phyloP scores from a whole-genome alignment of 2,113 vertebrate species.

The Stegostoma tigrinum region DNA sequence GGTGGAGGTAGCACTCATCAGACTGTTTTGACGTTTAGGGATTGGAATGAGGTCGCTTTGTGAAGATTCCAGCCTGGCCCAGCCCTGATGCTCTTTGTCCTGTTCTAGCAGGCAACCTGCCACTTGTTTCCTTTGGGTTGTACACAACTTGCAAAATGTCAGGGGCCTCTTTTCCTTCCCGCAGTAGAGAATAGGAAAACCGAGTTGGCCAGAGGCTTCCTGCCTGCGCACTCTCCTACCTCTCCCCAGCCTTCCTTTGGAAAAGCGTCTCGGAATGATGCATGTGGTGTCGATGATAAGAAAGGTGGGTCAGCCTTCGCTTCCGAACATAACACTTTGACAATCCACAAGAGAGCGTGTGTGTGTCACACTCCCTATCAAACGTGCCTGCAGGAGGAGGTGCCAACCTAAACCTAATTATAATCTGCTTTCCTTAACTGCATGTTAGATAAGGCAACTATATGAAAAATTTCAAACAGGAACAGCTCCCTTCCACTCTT shows the following conservation, averaged over 20 bases:
- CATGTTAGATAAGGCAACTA: neutral
- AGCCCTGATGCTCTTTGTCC: no score
- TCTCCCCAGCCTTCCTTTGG: slow-evolving; percentile 1
- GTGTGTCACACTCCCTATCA: neutral
- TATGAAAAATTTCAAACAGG: neutral
- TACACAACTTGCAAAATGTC: neutral
- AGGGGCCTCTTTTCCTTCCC: slow-evolving; percentile 19
- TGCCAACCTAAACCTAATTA: neutral
- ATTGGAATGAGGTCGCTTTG: neutral
- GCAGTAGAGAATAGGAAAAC: neutral
- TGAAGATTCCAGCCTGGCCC: neutral
- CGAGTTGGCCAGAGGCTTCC: neutral
- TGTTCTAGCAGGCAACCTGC: neutral
- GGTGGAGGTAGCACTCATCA: neutral
- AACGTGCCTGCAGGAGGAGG: neutral
- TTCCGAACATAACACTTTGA: slow-evolving; percentile 7
- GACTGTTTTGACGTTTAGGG: neutral
- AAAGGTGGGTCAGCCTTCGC: neutral
- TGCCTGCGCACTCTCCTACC: neutral
- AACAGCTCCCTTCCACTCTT: neutral
- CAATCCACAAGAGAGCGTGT: neutral
- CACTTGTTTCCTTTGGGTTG: neutral
- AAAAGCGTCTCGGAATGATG: neutral
- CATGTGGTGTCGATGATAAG: slow-evolving; percentile 10
- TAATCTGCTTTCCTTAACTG: neutral